Evolutionary conservation across 1,140 invertebrate genomes (phyloP), one percentile per base, ranked within the genome.

Genomic region (Agraylea sexmaculata): DNA sequence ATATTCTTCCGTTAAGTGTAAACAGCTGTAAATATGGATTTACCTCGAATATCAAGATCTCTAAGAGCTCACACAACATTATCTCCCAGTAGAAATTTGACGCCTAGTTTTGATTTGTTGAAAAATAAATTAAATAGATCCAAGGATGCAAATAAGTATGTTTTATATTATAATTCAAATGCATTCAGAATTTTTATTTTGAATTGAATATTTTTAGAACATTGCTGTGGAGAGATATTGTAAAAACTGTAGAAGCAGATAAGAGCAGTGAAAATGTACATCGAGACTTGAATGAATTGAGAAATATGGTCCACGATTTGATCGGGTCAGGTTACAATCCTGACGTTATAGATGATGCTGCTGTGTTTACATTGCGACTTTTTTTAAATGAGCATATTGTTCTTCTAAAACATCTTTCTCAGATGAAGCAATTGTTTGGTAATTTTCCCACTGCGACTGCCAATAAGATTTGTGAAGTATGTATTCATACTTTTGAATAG

Each of bases 321-420:
- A 57, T 58, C 10, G 61, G 62, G 16, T 55, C 17, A 2, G 68
- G 75, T 17, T 62, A 70, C 19, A 45, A 63, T 20, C 49, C 62
- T 43, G 69, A 78, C 39, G 54, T 74, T 8, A 59, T 77, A 18
- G 72, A 81, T 53, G 75, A 79, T 54, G 69, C 76, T 27, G 58
- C 71, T 17, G 60, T 79, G 3, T 71, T 74, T 46, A 50, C 73
- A 3, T 59, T 83, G 23, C 57, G 69, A 42, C 56, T 80, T 45
- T 78, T 83, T 41, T 59, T 77, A 7, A 59, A 72, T 44, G 66
- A 75, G 28, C 66, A 69, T 40, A 59, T 69, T 41, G 68, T 80
- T 4, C 68, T 70, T 39, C 58, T 70, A 4, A 69, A 68, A 39
- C 68, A 70, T 56, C 50, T 64, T 13, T 57, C 60, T 21, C 51